These are phyloP conservation scores for Fratercula arctica DNA, from an alignment of 2,797 vertebrate genomes.

Conservation along the genomic window DNA sequence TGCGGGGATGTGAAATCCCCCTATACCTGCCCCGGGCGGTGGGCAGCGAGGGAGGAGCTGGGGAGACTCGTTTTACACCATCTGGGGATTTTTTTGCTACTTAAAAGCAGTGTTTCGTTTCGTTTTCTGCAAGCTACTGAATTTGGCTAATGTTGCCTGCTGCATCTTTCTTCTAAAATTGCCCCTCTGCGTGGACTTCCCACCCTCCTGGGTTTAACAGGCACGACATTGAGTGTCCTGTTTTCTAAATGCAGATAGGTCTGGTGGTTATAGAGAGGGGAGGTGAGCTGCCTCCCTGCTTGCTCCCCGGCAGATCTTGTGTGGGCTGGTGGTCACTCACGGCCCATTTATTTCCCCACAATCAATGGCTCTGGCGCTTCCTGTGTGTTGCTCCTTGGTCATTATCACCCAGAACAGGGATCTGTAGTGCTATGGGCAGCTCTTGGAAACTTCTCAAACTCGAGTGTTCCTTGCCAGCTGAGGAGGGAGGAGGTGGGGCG, in stretches of 20 bases:
- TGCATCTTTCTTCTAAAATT: not conserved
- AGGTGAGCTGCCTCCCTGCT: not conserved
- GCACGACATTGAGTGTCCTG: not conserved
- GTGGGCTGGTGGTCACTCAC: not conserved
- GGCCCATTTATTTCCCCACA: not conserved
- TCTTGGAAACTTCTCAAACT: not conserved
- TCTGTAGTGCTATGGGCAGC: not conserved
- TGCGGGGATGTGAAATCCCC: not conserved
- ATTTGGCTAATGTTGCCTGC: not conserved
- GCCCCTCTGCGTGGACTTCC: not conserved
- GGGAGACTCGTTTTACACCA: not conserved
- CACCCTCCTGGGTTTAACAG: not conserved
- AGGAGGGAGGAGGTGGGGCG: not conserved
- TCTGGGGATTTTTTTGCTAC: not conserved
- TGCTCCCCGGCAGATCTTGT: not conserved
- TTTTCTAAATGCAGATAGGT: not conserved
- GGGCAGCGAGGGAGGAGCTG: not conserved
- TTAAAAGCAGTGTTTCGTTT: not conserved
- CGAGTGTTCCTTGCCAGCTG: not conserved
- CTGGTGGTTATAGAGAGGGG: not conserved
- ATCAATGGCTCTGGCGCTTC: constrained; percentile 28
- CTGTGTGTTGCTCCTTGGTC: not conserved
- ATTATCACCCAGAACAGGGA: rapidly evolving
- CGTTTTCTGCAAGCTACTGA: not conserved
- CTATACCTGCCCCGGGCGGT: not conserved